These are phyloP conservation scores for Chelonus insularis DNA, from an alignment of 1,140 invertebrate species.

Conservation along the genomic window DNA sequence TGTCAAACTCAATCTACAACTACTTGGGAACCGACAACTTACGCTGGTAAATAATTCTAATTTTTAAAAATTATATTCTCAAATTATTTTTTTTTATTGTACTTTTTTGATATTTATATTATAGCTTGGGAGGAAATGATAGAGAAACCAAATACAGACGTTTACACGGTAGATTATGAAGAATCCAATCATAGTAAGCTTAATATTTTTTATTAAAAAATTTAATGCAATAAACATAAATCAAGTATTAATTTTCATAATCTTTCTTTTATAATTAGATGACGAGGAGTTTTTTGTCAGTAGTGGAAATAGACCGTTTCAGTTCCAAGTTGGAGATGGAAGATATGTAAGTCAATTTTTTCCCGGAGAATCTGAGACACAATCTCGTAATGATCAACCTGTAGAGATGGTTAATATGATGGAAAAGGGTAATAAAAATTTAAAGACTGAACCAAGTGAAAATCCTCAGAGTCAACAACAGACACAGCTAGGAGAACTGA, in stretches of 20 bases:
- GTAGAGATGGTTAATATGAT: no score
- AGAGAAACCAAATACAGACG: conserved; percentile 49
- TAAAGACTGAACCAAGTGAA: conserved; percentile 21
- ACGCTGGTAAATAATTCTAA: conserved; percentile 42
- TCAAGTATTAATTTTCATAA: neutral
- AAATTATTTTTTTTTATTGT: neutral
- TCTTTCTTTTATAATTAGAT: conserved; percentile 34
- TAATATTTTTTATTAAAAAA: no score
- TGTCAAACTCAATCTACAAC: conserved; percentile 42
- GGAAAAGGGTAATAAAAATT: conserved; percentile 1
- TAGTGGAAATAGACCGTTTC: conserved; percentile 71
- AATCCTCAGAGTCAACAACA: conserved; percentile 32
- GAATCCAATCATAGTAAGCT: conserved; percentile 41
- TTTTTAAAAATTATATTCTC: no score
- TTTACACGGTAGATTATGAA: conserved; percentile 54
- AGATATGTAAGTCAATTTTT: conserved; percentile 73
- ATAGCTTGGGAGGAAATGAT: conserved; percentile 58
- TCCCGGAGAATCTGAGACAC: conserved; percentile 60
- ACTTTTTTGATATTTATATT: conserved; percentile 13
- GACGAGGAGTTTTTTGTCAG: conserved; percentile 74
- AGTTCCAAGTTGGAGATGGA: conserved; percentile 62
- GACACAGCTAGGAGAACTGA: conserved; percentile 64
- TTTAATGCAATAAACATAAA: conserved; percentile 18
- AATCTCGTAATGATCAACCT: no score
- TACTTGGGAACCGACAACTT: conserved; percentile 51